Evolutionary conservation across 1,140 invertebrate genomes (phyloP).

Genomic region (Zophobas atratus): DNA sequence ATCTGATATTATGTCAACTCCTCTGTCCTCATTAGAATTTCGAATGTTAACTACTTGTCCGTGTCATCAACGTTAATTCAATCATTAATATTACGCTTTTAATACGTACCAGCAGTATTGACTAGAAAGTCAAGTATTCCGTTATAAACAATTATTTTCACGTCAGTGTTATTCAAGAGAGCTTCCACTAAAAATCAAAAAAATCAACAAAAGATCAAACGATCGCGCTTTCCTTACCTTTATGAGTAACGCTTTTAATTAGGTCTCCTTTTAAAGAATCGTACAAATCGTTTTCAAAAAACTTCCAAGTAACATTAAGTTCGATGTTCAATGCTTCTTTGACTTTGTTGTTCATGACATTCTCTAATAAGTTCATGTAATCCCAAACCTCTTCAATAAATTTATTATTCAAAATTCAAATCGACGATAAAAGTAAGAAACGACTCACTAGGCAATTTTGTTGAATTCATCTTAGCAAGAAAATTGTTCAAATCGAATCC

Average conservation of each 20-base stretch:
- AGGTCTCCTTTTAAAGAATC: slow-evolving; percentile 70
- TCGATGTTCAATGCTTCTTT: slow-evolving; percentile 70
- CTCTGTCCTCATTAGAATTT: background rate
- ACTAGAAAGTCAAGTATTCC: slow-evolving; percentile 70
- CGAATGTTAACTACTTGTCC: background rate
- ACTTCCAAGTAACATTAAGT: slow-evolving; percentile 70
- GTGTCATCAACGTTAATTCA: too few species aligned
- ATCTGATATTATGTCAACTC: too few species aligned
- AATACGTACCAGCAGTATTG: slow-evolving; percentile 67
- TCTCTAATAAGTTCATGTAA: slow-evolving; percentile 54
- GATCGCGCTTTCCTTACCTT: slow-evolving; percentile 55
- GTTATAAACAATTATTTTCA: slow-evolving; percentile 69
- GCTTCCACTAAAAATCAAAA: slow-evolving; percentile 67
- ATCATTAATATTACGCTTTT: background rate
- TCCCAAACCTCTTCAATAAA: slow-evolving; percentile 54
- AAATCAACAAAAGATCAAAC: background rate
- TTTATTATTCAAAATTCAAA: background rate
- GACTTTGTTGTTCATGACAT: slow-evolving; percentile 72
- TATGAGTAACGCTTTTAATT: slow-evolving; percentile 73
- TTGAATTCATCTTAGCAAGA: slow-evolving; percentile 63
- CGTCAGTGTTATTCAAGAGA: slow-evolving; percentile 67
- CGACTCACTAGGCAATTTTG: slow-evolving; percentile 53
- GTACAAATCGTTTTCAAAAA: slow-evolving; percentile 71
- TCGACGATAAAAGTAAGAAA: background rate
- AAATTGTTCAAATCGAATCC: slow-evolving; percentile 78